Evolutionary conservation across 2,113 vertebrate genomes (phyloP).

Genomic region (Cynoglossus semilaevis): DNA sequence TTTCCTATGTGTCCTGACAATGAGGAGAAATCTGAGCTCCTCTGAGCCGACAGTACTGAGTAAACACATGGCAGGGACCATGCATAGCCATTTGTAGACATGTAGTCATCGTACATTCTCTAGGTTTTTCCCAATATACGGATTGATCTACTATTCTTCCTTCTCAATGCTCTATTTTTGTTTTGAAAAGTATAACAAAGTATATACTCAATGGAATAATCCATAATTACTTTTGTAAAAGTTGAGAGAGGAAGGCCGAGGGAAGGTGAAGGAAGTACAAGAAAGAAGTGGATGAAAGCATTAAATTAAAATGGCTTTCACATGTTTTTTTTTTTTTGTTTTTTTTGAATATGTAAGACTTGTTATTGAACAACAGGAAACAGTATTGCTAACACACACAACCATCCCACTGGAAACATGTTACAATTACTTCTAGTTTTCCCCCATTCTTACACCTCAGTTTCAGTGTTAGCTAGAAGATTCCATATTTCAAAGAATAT

Average conservation of each 20-base stretch:
- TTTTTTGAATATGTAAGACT: too few species aligned
- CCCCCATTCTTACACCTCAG: too few species aligned
- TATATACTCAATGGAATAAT: background rate
- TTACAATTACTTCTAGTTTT: too few species aligned
- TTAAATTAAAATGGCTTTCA: too few species aligned
- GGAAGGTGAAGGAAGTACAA: constrained; percentile 21
- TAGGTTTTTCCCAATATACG: constrained; percentile 34
- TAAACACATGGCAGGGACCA: constrained; percentile 45
- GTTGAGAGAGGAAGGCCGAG: background rate
- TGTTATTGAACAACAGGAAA: too few species aligned
- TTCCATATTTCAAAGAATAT: too few species aligned
- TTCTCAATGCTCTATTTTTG: constrained; percentile 15
- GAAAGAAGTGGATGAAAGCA: background rate
- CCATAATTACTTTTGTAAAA: background rate
- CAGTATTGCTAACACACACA: too few species aligned
- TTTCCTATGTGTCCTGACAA: constrained; percentile 63
- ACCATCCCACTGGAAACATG: too few species aligned
- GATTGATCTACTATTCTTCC: constrained; percentile 15
- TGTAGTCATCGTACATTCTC: constrained; percentile 29
- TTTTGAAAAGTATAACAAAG: constrained; percentile 13
- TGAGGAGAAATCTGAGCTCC: constrained; percentile 45
- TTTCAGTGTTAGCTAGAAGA: too few species aligned
- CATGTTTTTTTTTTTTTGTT: too few species aligned
- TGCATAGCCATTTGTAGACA: constrained; percentile 36
- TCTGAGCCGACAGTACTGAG: constrained; percentile 40